Base-by-base conservation (phyloP, 2,888 invertebrate species). In the Synergus gifuensis region DNA sequence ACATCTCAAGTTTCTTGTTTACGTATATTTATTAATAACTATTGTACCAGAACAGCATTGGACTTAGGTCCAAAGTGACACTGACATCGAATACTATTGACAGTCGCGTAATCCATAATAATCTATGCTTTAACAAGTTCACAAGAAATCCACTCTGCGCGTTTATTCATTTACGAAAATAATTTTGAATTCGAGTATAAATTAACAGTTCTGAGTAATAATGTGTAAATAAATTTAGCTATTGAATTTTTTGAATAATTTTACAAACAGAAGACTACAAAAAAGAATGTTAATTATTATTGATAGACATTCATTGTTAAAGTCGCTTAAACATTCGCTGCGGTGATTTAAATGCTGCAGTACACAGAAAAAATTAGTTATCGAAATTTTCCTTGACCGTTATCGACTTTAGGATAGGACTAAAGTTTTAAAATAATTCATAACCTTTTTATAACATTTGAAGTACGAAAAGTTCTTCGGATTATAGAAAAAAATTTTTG, bases 31-130 rank as follows among this genome's bases (percentile, higher is more conserved):
- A 81, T 84, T 86, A 82, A 83, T 85, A 82, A 81, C 76, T 76
- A 42, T 79, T 80, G 80, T 49, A 78, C 62, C 78, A 69, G 49
- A 58, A 54, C 67, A 77, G 62, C 77, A 81, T 83, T 86, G 85
- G 85, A 85, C 82, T 80, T 76, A 77, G 81, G 84, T 85, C 77
- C 84, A 83, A 85, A 83, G 82, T 81, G 54, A 77, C 76, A 66
- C 18, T 60, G 73, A 78, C 77, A 69, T 67, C 58, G 46, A 69
- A 28, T 9, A 16, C 40, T 28, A 8, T 9, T 62, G 62, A 22
- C 62, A 62, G 42, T 64, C 42, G 44, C 44, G 22, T 22, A 46
- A 18, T 67, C 8, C 22, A 42, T 54, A n/a, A 42, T 54, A n/a
- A 54, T 58, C 9, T 18, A 28, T 14, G 22, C 3, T 2, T 46